Evolutionary conservation across 2,797 vertebrate genomes (phyloP).

Genomic region (Carcharodon carcharias): DNA sequence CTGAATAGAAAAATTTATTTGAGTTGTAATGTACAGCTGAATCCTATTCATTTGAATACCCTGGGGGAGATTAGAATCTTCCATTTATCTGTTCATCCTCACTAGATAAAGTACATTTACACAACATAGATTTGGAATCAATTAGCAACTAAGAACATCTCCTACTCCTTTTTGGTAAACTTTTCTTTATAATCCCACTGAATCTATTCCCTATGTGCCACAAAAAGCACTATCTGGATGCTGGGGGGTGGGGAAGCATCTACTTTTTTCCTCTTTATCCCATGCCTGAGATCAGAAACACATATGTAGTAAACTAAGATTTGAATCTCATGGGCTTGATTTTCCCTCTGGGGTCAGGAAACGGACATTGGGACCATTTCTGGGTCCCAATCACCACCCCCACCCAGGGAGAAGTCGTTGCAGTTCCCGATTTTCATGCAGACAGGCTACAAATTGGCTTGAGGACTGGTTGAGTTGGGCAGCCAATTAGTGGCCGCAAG

Average conservation of each 20-base stretch:
- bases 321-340: neutral
- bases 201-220: neutral
- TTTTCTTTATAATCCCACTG: neutral
- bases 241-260: neutral
- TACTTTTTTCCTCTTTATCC: neutral
- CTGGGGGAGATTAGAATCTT: neutral
- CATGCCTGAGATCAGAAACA: neutral
- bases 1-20: neutral
- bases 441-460: too few species aligned
- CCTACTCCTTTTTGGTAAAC: neutral
- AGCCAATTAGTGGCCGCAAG: too few species aligned
- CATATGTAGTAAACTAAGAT: neutral
- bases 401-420: neutral
- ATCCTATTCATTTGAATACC: neutral
- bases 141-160: neutral
- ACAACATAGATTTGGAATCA: neutral
- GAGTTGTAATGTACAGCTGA: neutral
- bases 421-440: too few species aligned
- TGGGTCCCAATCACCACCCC: neutral
- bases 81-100: neutral
- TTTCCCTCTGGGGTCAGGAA: neutral
- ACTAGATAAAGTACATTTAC: neutral
- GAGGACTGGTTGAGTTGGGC: too few species aligned
- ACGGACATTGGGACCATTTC: neutral
- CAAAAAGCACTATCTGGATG: neutral